These are phyloP conservation scores for Vanacampus margaritifer DNA, from an alignment of 2,113 vertebrate genomes.

Conservation along the genomic window DNA sequence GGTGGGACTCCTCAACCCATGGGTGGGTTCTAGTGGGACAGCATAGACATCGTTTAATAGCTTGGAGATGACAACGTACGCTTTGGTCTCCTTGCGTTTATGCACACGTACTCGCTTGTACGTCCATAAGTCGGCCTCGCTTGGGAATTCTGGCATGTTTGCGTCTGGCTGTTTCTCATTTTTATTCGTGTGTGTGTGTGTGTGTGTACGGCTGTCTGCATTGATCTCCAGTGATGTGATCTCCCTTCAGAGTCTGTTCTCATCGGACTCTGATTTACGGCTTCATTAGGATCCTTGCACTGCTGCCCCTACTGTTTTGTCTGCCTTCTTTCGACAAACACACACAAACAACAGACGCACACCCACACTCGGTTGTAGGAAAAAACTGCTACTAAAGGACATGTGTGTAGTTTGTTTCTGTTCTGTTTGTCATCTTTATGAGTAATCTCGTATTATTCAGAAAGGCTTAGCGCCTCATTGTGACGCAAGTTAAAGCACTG, in stretches of 20 bases:
- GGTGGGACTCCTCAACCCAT: conserved; percentile 89
- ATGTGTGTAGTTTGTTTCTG: conserved; percentile 53
- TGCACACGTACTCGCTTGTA: conserved; percentile 36
- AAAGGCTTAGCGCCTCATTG: conserved; percentile 60
- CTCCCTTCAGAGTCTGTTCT: conserved; percentile 65
- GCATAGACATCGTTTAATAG: conserved; percentile 85
- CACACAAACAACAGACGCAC: conserved; percentile 27
- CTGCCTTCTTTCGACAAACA: conserved; percentile 34
- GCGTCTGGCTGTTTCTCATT: conserved; percentile 41
- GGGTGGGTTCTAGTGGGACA: conserved; percentile 75
- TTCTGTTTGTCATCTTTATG: conserved; percentile 64
- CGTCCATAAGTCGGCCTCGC: conserved; percentile 36
- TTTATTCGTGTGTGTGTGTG: conserved; percentile 32
- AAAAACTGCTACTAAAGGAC: conserved; percentile 42
- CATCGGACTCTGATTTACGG: conserved; percentile 69
- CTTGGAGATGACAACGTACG: conserved; percentile 74
- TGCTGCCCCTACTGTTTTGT: conserved; percentile 48
- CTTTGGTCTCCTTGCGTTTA: conserved; percentile 20
- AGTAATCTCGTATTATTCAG: conserved; percentile 63
- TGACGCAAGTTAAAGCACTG: conserved; percentile 54
- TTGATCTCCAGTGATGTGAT: conserved; percentile 70
- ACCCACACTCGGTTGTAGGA: conserved; percentile 16
- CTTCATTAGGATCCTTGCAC: conserved; percentile 64
- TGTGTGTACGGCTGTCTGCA: conserved; percentile 49
- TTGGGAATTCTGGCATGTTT: conserved; percentile 43